phyloP scores from a whole-genome alignment of 1,140 invertebrate genomes.

The Cotesia vestalis region DNA sequence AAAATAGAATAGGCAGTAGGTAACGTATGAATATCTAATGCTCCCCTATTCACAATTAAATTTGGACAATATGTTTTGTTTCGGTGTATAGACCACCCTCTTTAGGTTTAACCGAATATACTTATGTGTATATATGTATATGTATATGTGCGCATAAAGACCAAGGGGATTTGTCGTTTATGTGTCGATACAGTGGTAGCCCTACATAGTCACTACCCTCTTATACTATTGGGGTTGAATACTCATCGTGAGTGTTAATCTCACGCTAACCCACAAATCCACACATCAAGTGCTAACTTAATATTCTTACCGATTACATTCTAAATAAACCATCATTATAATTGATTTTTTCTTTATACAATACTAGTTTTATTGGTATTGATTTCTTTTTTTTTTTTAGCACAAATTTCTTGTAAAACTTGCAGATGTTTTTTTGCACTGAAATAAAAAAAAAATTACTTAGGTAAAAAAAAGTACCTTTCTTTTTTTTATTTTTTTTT shows the following conservation, averaged over 20 bases:
- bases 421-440: too few relatives aligned
- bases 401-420: too few relatives aligned
- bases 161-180: slow-evolving; percentile 23
- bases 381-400: too few relatives aligned
- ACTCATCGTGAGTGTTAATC: slow-evolving; percentile 27
- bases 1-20: slow-evolving; percentile 38
- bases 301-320: slow-evolving; percentile 18
- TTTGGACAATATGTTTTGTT: slow-evolving; percentile 66
- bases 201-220: not conserved
- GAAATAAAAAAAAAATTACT: too few relatives aligned
- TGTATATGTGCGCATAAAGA: not conserved
- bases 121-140: too few relatives aligned
- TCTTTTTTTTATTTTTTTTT: too few relatives aligned
- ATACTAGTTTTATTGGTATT: too few relatives aligned
- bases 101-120: slow-evolving; percentile 11
- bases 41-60: slow-evolving; percentile 62
- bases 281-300: slow-evolving; percentile 32
- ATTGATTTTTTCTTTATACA: slow-evolving; percentile 5
- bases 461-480: too few relatives aligned
- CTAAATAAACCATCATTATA: slow-evolving; percentile 17
- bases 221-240: slow-evolving; percentile 28
- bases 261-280: slow-evolving; percentile 33
- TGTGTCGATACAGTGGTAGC: slow-evolving; percentile 26
- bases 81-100: slow-evolving; percentile 55
- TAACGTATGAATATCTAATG: slow-evolving; percentile 65